phyloP scores from a whole-genome alignment of 1,140 invertebrate genomes.

The Aphaenogaster floridana region DNA sequence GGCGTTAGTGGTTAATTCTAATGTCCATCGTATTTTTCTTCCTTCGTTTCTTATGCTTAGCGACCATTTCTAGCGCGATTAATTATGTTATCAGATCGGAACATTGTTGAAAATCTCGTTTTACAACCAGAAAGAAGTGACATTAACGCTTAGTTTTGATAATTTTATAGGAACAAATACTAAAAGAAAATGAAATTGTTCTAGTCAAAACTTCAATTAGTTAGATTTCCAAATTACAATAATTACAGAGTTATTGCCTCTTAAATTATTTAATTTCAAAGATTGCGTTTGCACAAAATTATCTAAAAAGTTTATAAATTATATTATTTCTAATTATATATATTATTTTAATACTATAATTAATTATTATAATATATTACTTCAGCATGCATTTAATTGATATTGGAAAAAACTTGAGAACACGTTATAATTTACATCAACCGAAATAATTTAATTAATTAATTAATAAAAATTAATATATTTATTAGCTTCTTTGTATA shows the following conservation, averaged over 20 bases:
- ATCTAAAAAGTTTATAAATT: neutral
- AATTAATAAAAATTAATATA: neutral
- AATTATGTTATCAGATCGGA: slow-evolving; percentile 45
- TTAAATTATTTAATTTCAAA: neutral
- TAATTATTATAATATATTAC: neutral
- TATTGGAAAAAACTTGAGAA: neutral
- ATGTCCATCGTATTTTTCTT: slow-evolving; percentile 34
- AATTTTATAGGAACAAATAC: slow-evolving; percentile 15
- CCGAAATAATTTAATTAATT: neutral
- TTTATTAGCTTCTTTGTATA: neutral
- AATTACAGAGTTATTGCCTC: neutral
- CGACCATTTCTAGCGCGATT: slow-evolving; percentile 23
- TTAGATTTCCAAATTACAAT: neutral
- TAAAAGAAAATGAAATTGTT: neutral
- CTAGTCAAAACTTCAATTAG: neutral
- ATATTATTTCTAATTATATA: neutral
- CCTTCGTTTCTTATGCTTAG: neutral
- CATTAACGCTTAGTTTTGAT: neutral
- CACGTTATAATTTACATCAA: neutral
- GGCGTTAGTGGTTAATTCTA: slow-evolving; percentile 56
- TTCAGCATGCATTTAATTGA: neutral
- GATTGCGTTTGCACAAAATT: neutral
- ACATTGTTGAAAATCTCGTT: neutral
- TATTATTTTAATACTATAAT: neutral
- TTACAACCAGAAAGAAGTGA: neutral